Base-by-base conservation (phyloP, 2,888 invertebrate species). In the Psococerastis gibbosa region DNA sequence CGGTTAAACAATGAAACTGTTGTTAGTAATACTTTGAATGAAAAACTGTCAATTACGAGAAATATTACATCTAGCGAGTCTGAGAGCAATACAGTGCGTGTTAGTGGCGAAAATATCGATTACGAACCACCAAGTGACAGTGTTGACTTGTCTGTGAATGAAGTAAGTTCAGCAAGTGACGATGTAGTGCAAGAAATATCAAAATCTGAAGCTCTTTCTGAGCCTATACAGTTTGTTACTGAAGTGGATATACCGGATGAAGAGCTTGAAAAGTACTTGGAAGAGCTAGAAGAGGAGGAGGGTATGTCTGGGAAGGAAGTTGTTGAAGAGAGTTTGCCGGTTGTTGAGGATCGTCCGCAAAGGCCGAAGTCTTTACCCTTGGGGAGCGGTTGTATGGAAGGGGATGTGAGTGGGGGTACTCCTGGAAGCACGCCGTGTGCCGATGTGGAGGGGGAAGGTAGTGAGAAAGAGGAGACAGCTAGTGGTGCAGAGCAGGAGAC, bases 231-330 rank as follows among this genome's bases (percentile, higher is more conserved):
- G 27, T 45, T 38, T 43, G 23, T 32, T n/a, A 31, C 34, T 20
- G 47, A 49, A 18, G 18, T 35, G 23, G 56, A 63, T 46, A 52
- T 63, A 43, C 59, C 61, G 1, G 64, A 63, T 45, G 58, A 60
- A 27, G 62, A 64, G 48, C 50, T 64, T 27, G 60, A 54, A 42
- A 57, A 59, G 42, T 64, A 62, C 51, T 52, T 65, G 22, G 57
- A 60, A 5, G 59, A 63, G 44, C 51, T 65, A 16, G 64, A 65
- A 42, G 59, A 60, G 8, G 57, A 60, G 32, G 61, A 62, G 42
- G 53, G 53, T 22, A 56, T 52, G 8, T 27, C 22, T 11, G 41
- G 16, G 5, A 34, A 45, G 23, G 22, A 17, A 18, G 43, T 27
- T 13, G 33, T 18, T 9, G 13, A 45, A 9, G 34, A 20, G n/a